Base-by-base conservation (phyloP, 1,140 invertebrate species). In the Drosophila neocordata region DNA sequence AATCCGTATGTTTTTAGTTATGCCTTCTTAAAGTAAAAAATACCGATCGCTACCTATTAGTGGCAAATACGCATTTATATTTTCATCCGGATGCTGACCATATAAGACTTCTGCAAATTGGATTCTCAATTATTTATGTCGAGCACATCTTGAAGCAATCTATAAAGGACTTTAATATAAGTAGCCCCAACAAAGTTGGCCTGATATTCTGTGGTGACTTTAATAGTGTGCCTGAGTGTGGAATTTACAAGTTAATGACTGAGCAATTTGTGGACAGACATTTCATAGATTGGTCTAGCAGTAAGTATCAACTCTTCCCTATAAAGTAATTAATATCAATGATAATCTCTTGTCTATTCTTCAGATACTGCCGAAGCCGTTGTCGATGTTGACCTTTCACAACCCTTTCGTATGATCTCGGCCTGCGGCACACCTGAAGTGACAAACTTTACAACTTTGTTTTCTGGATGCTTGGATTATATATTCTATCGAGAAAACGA, bases 11-110 rank as follows among this genome's bases (percentile, higher is more conserved):
- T 53, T 18, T 58, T 81, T 22, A 91, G 55, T 35, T 85, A 44
- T 72, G 65, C 27, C 56, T 87, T 48, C 64, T 93, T 55, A 92
- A 95, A 83, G 94, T 94, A 6, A 88, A 93, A 55, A 93, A 95
- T 24, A 93, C 92, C 6, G 92, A 92, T 61, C 93, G 95, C 79
- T 92, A 94, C 59, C 64, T 97, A 34, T 89, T 97, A 61, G 93
- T 98, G 57, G 97, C 94, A 20, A 98, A 98, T 87, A 98, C 97
- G 0, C 98, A 99, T 93, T 93, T 99, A 13, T 99, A 97, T 91
- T 99, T 98, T 89, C 96, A 97, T 89, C 96, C 97, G 1, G 94
- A 96, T 91, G 96, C 97, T 6, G 95, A 97, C 92, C 96, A 98
- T 85, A 96, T 99, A 76, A 92, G 98, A 75, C 92, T 98, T 2